These are phyloP conservation scores for Aphis gossypii DNA, from an alignment of 1,140 invertebrate species.

Conservation along the genomic window DNA sequence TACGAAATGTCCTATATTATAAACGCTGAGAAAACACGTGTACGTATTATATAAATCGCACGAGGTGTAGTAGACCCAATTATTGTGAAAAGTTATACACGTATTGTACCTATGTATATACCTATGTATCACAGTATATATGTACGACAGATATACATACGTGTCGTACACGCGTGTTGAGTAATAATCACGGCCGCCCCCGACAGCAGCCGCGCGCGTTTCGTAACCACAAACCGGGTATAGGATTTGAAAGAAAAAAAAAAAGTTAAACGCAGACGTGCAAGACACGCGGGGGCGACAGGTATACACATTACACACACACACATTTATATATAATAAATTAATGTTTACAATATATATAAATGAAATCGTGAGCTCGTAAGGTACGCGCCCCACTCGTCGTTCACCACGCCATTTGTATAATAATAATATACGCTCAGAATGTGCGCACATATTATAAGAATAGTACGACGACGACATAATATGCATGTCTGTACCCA, in stretches of 20 bases:
- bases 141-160: neutral
- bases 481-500: neutral
- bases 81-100: neutral
- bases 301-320: neutral
- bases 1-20: neutral
- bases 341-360: neutral
- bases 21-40: neutral
- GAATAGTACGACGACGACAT: neutral
- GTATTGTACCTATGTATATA: neutral
- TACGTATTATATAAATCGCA: neutral
- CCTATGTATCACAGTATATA: neutral
- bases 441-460: neutral
- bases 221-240: conserved; percentile 10
- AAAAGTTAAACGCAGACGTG: neutral
- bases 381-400: neutral
- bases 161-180: conserved; percentile 19
- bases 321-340: neutral
- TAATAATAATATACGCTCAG: neutral
- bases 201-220: neutral
- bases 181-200: neutral
- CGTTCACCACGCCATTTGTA: neutral
- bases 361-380: conserved; percentile 37
- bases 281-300: conserved; percentile 34
- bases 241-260: conserved; percentile 31
- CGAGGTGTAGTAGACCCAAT: neutral